Base-by-base conservation (phyloP, 2,797 vertebrate genomes). In the Falco cherrug region DNA sequence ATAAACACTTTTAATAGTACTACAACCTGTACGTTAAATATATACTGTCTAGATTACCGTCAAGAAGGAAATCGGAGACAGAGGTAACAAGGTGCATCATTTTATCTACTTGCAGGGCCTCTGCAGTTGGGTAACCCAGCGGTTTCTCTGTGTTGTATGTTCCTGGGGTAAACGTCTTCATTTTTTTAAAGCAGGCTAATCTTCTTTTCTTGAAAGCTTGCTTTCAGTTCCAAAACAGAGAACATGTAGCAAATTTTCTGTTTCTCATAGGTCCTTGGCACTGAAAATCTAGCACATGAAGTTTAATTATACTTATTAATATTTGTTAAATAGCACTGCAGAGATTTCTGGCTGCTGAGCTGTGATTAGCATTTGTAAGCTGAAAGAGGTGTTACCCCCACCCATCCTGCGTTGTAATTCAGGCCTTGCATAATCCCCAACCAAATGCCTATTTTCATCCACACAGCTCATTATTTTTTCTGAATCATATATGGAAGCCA, bases 381-480 rank as follows among this genome's bases (percentile, higher is more conserved):
- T 90, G 80, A 80, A 95, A 78, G 90, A 91, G 81, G 73, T 75
- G 84, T 61, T 90, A 39, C 61, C 89, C 75, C 95, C 93, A 90
- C 97, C 96, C 63, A 80, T 94, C 91, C 59, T 57, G 86, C 94
- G 60, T 64, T 94, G 33, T 95, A 95, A 97, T 84, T 96, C 96
- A 69, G 89, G 59, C 95, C 95, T 97, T 89, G 93, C 95, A 94
- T 95, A 89, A 95, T 93, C 96, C 87, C 95, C 67, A 35, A 96
- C 97, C 97, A 95, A 89, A 96, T 96, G 95, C 97, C 97, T 97
- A 93, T 93, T 97, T 96, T 95, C 96, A 96, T 89, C 87, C 57
- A 67, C 83, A 94, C 96, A 96, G 57, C 94, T 97, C 95, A 95
- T 97, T 97, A 96, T 90, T 95, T 96, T 93, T 94, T 97, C 96